These are phyloP conservation scores for Heteromurus nitidus DNA, from an alignment of 2,888 invertebrate genomes.

Conservation along the genomic window DNA sequence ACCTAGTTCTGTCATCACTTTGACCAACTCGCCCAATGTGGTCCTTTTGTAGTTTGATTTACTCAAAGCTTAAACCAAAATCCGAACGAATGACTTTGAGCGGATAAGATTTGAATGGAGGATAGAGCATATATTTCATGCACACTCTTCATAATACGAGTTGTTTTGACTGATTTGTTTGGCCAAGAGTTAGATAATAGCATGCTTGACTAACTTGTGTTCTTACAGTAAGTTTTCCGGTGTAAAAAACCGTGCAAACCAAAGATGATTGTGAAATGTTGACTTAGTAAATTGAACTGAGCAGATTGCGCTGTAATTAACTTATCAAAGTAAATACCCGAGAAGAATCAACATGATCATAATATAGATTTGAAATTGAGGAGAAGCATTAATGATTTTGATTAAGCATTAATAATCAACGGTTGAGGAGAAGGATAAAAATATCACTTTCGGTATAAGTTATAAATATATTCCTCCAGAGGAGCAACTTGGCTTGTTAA, in stretches of 20 bases:
- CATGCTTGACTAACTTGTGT: conserved; percentile 35
- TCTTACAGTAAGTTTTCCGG: conserved; percentile 50
- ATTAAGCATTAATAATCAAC: too few relatives aligned
- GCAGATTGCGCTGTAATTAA: conserved; percentile 41
- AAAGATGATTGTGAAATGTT: neutral
- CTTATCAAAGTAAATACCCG: conserved; percentile 12
- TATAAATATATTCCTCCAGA: too few relatives aligned
- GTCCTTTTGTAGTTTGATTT: conserved; percentile 57
- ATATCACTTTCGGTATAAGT: too few relatives aligned
- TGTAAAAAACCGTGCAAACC: conserved; percentile 13
- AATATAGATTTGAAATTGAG: too few relatives aligned
- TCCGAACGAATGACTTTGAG: conserved; percentile 55
- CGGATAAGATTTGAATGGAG: conserved; percentile 47
- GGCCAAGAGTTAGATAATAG: conserved; percentile 20
- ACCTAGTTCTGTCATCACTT: conserved; percentile 69
- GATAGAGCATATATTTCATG: conserved; percentile 39
- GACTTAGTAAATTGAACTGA: too few relatives aligned
- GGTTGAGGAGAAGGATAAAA: too few relatives aligned
- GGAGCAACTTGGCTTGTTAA: conserved; percentile 38
- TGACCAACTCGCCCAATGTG: conserved; percentile 59
- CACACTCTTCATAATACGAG: conserved; percentile 32
- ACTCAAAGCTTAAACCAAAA: conserved; percentile 32
- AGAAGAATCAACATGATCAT: too few relatives aligned
- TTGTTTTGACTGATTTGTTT: conserved; percentile 61
- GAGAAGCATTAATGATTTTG: too few relatives aligned